Evolutionary conservation across 1,140 invertebrate genomes (phyloP).

Genomic region (Mycetomoellerius zeteki): DNA sequence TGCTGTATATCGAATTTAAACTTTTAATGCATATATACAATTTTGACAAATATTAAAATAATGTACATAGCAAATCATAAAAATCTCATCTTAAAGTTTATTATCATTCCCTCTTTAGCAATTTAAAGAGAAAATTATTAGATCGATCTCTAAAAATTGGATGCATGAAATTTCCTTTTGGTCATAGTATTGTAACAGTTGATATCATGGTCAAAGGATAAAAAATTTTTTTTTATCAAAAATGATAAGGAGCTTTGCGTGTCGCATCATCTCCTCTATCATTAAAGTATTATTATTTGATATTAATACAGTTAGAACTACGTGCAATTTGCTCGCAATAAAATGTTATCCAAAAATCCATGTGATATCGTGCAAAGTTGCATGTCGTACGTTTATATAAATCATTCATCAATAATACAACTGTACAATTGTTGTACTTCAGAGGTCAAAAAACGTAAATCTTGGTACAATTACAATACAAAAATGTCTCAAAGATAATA

Average conservation of each 20-base stretch:
- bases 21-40: neutral
- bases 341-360: constrained; percentile 26
- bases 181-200: constrained; percentile 57
- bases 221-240: constrained; percentile 75
- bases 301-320: constrained; percentile 78
- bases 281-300: constrained; percentile 77
- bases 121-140: neutral
- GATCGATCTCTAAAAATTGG: neutral
- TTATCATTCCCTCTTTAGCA: neutral
- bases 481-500: neutral
- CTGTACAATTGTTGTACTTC: neutral
- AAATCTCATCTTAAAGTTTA: constrained; percentile 9
- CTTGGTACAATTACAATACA: neutral
- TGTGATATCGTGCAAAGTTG: constrained; percentile 40
- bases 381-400: neutral
- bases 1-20: constrained; percentile 18
- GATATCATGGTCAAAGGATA: constrained; percentile 67
- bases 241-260: constrained; percentile 67
- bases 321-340: constrained; percentile 29
- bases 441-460: neutral
- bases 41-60: constrained; percentile 20
- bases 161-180: constrained; percentile 49
- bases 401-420: constrained; percentile 38
- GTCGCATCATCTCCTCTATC: constrained; percentile 69
- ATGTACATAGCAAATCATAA: neutral